phyloP scores from a whole-genome alignment of 2,888 invertebrate species.

The Perizoma affinitatum region DNA sequence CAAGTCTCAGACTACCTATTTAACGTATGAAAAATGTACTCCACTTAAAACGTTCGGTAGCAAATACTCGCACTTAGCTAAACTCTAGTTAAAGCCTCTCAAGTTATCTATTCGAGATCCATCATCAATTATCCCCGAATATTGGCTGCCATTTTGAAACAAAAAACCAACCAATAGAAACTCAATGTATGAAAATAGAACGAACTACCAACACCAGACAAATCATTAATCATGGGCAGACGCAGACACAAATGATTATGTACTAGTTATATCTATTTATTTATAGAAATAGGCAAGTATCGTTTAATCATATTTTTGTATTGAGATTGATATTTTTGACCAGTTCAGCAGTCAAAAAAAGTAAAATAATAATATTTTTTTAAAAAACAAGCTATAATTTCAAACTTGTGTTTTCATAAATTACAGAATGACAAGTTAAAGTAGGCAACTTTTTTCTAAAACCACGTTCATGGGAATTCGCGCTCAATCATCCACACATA shows the following conservation, averaged over 20 bases:
- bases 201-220: conserved; percentile 61
- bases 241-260: conserved; percentile 50
- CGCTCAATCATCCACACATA: too few species aligned
- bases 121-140: conserved; percentile 77
- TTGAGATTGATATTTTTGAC: conserved; percentile 35
- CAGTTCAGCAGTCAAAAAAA: conserved; percentile 37
- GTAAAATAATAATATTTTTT: conserved; percentile 29
- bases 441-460: conserved; percentile 27
- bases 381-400: conserved; percentile 21
- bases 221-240: conserved; percentile 72
- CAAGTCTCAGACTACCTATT: conserved; percentile 52
- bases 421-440: conserved; percentile 43
- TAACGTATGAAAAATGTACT: conserved; percentile 67
- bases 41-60: conserved; percentile 65
- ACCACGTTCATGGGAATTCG: not conserved
- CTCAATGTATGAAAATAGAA: conserved; percentile 70
- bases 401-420: conserved; percentile 46
- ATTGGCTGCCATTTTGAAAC: conserved; percentile 76
- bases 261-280: conserved; percentile 36
- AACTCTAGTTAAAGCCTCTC: conserved; percentile 55
- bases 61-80: conserved; percentile 63
- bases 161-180: conserved; percentile 69
- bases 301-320: conserved; percentile 22
- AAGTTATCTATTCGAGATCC: conserved; percentile 65
- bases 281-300: conserved; percentile 26